phyloP scores from a whole-genome alignment of 1,140 invertebrate genomes.

The Coptotermes formosanus region DNA sequence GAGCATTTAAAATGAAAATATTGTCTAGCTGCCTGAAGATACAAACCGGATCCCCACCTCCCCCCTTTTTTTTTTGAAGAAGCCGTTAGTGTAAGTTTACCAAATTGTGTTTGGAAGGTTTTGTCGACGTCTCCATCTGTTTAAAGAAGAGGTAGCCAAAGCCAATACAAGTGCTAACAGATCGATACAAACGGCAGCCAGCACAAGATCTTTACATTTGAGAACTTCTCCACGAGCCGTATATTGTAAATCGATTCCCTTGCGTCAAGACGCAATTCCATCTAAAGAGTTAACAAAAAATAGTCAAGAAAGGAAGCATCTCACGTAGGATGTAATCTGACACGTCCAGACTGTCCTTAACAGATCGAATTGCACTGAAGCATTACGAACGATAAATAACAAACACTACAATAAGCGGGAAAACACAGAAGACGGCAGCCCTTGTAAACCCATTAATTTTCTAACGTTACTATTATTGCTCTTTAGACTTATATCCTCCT shows the following conservation, averaged over 20 bases:
- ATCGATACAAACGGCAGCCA: too few relatives aligned
- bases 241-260: background rate
- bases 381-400: background rate
- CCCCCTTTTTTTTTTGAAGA: too few relatives aligned
- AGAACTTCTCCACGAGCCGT: background rate
- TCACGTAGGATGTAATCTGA: background rate
- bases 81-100: too few relatives aligned
- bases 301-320: background rate
- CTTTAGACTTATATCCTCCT: too few relatives aligned
- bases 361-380: background rate
- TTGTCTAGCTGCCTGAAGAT: too few relatives aligned
- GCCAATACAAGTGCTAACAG: too few relatives aligned
- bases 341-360: background rate
- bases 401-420: background rate
- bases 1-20: too few relatives aligned
- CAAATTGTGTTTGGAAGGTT: too few relatives aligned
- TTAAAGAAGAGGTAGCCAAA: too few relatives aligned
- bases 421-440: background rate
- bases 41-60: too few relatives aligned
- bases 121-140: too few relatives aligned
- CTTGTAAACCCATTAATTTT: too few relatives aligned
- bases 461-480: background rate
- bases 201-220: background rate
- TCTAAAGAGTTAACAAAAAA: background rate
- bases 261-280: background rate